A percentile compares a stretch with the other conserved stretches of the same genome.
These are phyloP conservation scores for Perdita meconis DNA, from an alignment of 2,888 invertebrate genomes.

Conservation along the genomic window DNA sequence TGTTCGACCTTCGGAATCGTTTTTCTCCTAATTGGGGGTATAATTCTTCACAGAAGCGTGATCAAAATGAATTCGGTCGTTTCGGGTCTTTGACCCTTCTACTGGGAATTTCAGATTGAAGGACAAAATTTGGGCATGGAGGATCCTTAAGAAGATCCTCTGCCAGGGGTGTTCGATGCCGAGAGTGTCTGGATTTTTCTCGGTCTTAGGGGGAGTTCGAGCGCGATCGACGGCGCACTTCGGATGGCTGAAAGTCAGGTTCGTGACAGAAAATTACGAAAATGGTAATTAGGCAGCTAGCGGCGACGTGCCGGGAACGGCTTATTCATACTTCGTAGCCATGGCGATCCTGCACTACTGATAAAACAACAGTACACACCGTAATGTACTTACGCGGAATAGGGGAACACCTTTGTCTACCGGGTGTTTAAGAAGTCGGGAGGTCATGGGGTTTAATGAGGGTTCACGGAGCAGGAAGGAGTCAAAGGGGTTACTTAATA, in stretches of 20 bases:
- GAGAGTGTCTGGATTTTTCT: conserved; percentile 35
- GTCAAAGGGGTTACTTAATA: background rate
- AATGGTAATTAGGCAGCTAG: conserved; percentile 78
- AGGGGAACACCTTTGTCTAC: conserved; percentile 75
- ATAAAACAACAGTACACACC: conserved; percentile 83
- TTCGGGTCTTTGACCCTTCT: too few species aligned
- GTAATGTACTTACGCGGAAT: conserved; percentile 78
- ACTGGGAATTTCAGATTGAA: too few species aligned
- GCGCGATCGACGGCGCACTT: conserved; percentile 37
- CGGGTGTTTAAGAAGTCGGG: conserved; percentile 71
- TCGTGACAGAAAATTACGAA: conserved; percentile 77
- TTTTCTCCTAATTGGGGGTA: conserved; percentile 44
- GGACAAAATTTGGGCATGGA: too few species aligned
- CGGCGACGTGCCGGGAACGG: conserved; percentile 74
- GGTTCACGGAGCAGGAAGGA: conserved; percentile 1
- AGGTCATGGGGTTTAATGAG: conserved; percentile 12
- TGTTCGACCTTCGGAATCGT: conserved; percentile 50
- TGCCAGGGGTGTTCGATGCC: too few species aligned
- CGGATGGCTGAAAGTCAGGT: conserved; percentile 61
- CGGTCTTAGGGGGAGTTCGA: background rate
- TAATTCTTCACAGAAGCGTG: background rate
- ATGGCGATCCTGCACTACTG: conserved; percentile 83
- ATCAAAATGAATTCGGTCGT: background rate
- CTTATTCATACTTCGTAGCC: conserved; percentile 82
- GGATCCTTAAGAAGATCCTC: too few species aligned